Evolutionary conservation across 2,113 vertebrate species (phyloP).

Genomic region (Stegastes partitus): DNA sequence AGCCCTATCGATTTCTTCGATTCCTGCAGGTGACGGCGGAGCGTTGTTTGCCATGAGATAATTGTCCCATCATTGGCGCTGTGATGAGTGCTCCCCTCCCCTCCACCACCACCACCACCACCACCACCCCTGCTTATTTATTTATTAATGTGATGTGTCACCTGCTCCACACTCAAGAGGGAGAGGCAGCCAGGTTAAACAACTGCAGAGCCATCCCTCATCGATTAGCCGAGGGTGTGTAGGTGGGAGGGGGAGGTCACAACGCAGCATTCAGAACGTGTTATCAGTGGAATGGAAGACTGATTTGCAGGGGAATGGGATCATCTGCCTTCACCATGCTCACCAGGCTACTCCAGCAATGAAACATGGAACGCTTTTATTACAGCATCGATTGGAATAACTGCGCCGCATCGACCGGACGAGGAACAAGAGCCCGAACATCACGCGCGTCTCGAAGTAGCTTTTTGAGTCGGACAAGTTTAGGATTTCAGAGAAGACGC

Average conservation of each 20-base stretch:
- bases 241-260: conserved; percentile 23
- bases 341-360: conserved; percentile 42
- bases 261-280: conserved; percentile 48
- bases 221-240: conserved; percentile 43
- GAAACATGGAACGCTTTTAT: conserved; percentile 55
- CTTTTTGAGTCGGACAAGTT: background rate
- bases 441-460: too few species aligned
- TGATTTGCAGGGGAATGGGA: conserved; percentile 38
- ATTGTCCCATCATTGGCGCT: conserved; percentile 78
- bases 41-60: conserved; percentile 80
- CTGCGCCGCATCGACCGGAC: conserved; percentile 35
- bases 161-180: conserved; percentile 52
- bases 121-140: conserved; percentile 62
- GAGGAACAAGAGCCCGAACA: conserved; percentile 5
- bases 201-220: conserved; percentile 54
- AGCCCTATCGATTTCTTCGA: conserved; percentile 80
- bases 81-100: conserved; percentile 68
- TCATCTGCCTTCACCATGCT: conserved; percentile 8
- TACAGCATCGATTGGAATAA: conserved; percentile 54
- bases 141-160: conserved; percentile 75
- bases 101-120: background rate
- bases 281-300: conserved; percentile 55
- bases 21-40: conserved; percentile 67
- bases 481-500: conserved; percentile 4
- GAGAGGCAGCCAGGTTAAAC: conserved; percentile 61